Conservation (phyloP, 2,113 vertebrate species). For the Mus spicilegus region DNA sequence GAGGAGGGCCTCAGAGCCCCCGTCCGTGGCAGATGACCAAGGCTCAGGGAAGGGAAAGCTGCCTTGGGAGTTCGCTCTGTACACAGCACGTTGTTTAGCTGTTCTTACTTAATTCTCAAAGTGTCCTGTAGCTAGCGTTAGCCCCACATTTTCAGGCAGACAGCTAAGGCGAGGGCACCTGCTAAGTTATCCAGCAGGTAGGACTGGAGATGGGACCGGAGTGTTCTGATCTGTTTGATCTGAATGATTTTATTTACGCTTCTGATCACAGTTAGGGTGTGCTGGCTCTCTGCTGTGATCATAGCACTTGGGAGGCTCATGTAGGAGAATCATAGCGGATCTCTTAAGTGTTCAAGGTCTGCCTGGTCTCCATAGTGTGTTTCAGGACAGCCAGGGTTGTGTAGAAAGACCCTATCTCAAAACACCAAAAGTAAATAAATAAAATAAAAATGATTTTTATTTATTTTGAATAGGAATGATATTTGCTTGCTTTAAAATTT, state of each 20-base stretch:
- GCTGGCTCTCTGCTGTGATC: neutral
- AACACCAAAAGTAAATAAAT: neutral
- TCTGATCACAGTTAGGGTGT: neutral
- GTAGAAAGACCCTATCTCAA: neutral
- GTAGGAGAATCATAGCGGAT: neutral
- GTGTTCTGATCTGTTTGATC: neutral
- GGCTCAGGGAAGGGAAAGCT: neutral
- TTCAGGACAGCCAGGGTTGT: neutral
- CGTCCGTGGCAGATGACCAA: neutral
- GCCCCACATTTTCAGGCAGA: neutral
- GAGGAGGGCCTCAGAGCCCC: too few species aligned
- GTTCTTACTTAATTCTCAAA: neutral
- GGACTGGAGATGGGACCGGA: neutral
- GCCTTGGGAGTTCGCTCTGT: neutral
- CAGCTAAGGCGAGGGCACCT: neutral
- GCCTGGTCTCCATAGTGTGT: neutral
- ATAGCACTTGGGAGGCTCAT: neutral
- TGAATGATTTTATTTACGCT: neutral
- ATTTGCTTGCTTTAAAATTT: slow-evolving; percentile 42
- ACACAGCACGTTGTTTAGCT: neutral
- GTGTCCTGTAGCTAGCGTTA: neutral
- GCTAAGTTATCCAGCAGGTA: neutral
- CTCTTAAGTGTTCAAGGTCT: neutral
- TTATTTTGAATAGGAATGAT: slow-evolving; percentile 16
- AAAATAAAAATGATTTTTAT: neutral